A percentile compares a stretch with the other conserved stretches of the same genome.
phyloP scores from a whole-genome alignment of 2,888 invertebrate species.

The Ophraella communa region DNA sequence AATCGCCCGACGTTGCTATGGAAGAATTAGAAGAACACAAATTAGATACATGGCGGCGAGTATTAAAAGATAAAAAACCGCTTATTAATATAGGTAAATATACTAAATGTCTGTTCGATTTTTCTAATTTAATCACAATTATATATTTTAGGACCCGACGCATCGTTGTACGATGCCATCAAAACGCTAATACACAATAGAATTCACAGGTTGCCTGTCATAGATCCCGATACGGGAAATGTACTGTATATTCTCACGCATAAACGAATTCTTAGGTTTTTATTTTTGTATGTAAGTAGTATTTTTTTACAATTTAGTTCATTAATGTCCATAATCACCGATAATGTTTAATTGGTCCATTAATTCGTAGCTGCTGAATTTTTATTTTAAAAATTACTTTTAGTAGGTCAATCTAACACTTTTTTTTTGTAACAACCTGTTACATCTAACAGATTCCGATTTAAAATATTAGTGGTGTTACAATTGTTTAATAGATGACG shows the following conservation, averaged over 20 bases:
- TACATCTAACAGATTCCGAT: too few species aligned
- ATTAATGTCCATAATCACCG: too few species aligned
- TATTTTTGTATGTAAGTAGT: conserved; percentile 94
- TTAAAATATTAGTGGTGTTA: too few species aligned
- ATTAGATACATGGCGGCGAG: conserved; percentile 94
- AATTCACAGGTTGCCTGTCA: conserved; percentile 97
- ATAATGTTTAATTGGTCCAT: too few species aligned
- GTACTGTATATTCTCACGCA: conserved; percentile 98
- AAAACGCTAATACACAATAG: conserved; percentile 89
- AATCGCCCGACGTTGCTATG: conserved; percentile 90
- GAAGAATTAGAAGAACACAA: conserved; percentile 97
- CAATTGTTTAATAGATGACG: too few species aligned
- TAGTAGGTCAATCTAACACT: too few species aligned
- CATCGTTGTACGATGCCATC: conserved; percentile 92
- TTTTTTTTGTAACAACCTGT: too few species aligned
- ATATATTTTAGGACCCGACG: conserved; percentile 73
- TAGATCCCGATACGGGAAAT: conserved; percentile 93
- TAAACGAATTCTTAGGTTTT: conserved; percentile 96
- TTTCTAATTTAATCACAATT: neutral
- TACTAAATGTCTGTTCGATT: too few species aligned
- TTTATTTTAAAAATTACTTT: too few species aligned
- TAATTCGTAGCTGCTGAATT: too few species aligned
- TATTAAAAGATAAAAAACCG: conserved; percentile 84
- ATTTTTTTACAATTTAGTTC: neutral
- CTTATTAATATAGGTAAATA: conserved; percentile 78